A percentile compares a stretch with the other conserved stretches of the same genome.
These are phyloP conservation scores for Anabas testudineus DNA, from an alignment of 2,797 vertebrate genomes.

Conservation along the genomic window DNA sequence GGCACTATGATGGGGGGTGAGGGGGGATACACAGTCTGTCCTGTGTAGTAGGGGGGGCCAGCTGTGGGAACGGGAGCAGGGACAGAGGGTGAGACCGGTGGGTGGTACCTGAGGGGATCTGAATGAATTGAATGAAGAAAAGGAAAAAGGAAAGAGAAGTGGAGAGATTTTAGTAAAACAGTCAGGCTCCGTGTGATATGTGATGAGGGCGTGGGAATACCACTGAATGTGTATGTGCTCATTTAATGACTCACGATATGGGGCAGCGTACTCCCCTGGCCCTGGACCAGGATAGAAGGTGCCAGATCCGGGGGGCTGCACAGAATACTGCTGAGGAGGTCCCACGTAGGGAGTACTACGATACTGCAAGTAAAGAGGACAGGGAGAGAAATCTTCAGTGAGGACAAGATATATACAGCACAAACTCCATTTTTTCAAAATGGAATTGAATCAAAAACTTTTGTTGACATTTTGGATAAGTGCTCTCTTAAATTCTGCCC, in stretches of 20 bases:
- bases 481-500: neutral
- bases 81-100: constrained; percentile 78
- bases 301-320: constrained; percentile 92
- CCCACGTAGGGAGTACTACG: constrained; percentile 94
- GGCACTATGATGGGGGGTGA: constrained; percentile 97
- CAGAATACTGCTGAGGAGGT: constrained; percentile 95
- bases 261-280: constrained; percentile 93
- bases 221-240: constrained; percentile 13
- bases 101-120: constrained; percentile 82
- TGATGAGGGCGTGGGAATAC: neutral
- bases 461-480: constrained; percentile 6
- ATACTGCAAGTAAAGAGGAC: constrained; percentile 83
- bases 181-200: neutral
- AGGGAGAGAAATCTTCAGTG: neutral
- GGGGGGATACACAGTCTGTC: constrained; percentile 93
- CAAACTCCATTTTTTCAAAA: neutral
- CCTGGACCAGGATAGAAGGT: constrained; percentile 96
- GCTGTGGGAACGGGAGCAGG: constrained; percentile 79
- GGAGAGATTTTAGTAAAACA: constrained; percentile 30
- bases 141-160: constrained; percentile 30
- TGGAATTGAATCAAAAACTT: neutral
- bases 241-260: constrained; percentile 89
- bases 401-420: neutral
- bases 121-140: constrained; percentile 24
- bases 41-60: constrained; percentile 92